These are phyloP conservation scores for Drosophila paracracens DNA, from an alignment of 2,888 invertebrate genomes.

Conservation along the genomic window DNA sequence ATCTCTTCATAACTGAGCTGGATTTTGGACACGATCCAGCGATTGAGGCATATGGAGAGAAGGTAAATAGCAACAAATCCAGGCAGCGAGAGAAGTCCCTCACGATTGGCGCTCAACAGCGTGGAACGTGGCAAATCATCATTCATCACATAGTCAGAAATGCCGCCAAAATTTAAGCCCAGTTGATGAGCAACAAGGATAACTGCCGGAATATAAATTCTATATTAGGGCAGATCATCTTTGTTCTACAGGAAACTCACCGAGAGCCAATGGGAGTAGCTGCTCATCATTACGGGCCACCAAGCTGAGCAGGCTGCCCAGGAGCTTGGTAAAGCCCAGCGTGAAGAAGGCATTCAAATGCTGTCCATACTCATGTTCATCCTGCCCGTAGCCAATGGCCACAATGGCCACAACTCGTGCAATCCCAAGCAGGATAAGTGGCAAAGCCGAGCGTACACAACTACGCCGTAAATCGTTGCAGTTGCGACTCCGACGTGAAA, in stretches of 20 bases:
- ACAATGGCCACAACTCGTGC: constrained; percentile 87
- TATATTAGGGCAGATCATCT: not conserved
- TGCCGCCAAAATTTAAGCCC: constrained; percentile 86
- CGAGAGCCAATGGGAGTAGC: constrained; percentile 85
- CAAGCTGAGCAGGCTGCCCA: constrained; percentile 86
- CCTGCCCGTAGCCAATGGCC: constrained; percentile 92
- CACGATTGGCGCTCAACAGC: constrained; percentile 93
- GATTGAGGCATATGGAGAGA: constrained; percentile 89
- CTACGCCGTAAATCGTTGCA: constrained; percentile 63
- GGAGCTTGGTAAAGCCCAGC: constrained; percentile 92
- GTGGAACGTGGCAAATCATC: constrained; percentile 86
- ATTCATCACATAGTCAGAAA: constrained; percentile 90
- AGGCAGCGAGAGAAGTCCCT: constrained; percentile 94
- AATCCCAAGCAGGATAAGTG: constrained; percentile 87
- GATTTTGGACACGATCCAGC: constrained; percentile 84
- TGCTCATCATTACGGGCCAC: constrained; percentile 56
- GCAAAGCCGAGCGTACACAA: constrained; percentile 80
- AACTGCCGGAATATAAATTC: constrained; percentile 65
- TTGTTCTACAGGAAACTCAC: constrained; percentile 49
- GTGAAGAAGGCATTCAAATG: constrained; percentile 99
- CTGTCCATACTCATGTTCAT: constrained; percentile 96
- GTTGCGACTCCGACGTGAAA: constrained; percentile 86
- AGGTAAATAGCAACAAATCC: constrained; percentile 95
- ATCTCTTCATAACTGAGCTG: constrained; percentile 69
- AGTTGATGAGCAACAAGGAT: constrained; percentile 89